Evolutionary conservation across 2,113 vertebrate genomes (phyloP), one percentile per base, ranked within the genome.

Genomic region (Spermophilus dauricus): DNA sequence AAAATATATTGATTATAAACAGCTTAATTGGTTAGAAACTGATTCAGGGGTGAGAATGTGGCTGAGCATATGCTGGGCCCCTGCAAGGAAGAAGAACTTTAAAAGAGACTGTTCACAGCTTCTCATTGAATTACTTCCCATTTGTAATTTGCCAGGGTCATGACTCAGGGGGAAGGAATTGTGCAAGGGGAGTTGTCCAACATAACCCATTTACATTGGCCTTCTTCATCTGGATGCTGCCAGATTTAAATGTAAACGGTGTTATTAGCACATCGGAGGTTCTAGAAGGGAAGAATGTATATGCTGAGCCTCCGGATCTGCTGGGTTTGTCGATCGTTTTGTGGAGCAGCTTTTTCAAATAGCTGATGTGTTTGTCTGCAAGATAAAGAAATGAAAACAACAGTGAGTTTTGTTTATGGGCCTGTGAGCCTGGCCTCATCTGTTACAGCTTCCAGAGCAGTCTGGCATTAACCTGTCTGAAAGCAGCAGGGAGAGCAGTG

Each of bases 301-400:
- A 2, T 24, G 65, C 63, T 53, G 85, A 92, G 72, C 65, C 80
- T 88, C 90, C 8, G 5, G 30, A 20, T 86, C 61, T 93, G 63
- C 45, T 80, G 32, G 32, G 30, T 69, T 88, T 81, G 69, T 63
- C 24, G 2, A 7, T 58, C 26, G 20, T 76, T 96, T 45, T 63
- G 61, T 45, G 58, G 56, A 26, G 56, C 58, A 82, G 81, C n/a
- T 78, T 78, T 94, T 91, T 72, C 67, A 93, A 93, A 95, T 28
- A 76, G 63, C 86, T 86, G 73, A 73, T 83, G 78, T n/a, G 30
- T 94, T 78, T 91, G 73, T 91, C 82, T 93, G 69, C 65, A 89
- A 83, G 82, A 96, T 93, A 94, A 80, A 93, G 92, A 86, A 77
- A 83, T 14, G 75, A 86, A 94, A 97, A 91, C 83, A 75, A 22